These are phyloP conservation scores for Agonum fuliginosum DNA, from an alignment of 2,888 invertebrate genomes.

Conservation along the genomic window DNA sequence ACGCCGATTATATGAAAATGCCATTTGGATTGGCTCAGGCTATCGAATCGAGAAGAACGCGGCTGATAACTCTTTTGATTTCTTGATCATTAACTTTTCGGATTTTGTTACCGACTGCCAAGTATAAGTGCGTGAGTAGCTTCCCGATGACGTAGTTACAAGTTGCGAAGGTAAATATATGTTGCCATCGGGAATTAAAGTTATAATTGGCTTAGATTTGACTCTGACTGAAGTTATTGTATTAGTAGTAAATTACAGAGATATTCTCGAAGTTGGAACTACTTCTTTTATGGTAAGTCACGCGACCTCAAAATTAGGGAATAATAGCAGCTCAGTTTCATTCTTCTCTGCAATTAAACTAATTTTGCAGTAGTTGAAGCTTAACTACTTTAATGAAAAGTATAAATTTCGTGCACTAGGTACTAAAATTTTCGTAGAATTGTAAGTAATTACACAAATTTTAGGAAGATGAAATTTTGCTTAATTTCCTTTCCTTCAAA, in stretches of 20 bases:
- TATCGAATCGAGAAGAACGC: too few relatives aligned
- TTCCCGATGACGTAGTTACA: not conserved
- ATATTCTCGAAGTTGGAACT: constrained; percentile 18
- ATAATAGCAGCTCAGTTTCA: constrained; percentile 15
- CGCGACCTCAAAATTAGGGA: constrained; percentile 17
- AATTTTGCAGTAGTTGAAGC: constrained; percentile 22
- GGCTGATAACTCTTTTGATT: too few relatives aligned
- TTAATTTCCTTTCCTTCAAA: not conserved
- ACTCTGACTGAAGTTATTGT: constrained; percentile 24
- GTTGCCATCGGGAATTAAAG: constrained; percentile 19
- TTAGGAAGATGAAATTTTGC: too few relatives aligned
- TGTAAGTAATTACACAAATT: constrained; percentile 16
- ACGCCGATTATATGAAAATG: too few relatives aligned
- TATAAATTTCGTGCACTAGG: constrained; percentile 20
- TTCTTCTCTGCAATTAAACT: constrained; percentile 6
- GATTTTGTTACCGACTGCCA: constrained; percentile 2
- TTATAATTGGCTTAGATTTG: constrained; percentile 35
- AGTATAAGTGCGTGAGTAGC: constrained; percentile 1
- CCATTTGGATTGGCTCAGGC: too few relatives aligned
- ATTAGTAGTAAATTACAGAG: constrained; percentile 9
- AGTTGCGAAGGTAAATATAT: constrained; percentile 1
- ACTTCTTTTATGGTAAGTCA: constrained; percentile 22
- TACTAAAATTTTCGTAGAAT: constrained; percentile 10
- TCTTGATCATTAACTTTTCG: not conserved
- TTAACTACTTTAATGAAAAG: constrained; percentile 30